Evolutionary conservation across 2,113 vertebrate species (phyloP).

Genomic region (Aegithalos caudatus): DNA sequence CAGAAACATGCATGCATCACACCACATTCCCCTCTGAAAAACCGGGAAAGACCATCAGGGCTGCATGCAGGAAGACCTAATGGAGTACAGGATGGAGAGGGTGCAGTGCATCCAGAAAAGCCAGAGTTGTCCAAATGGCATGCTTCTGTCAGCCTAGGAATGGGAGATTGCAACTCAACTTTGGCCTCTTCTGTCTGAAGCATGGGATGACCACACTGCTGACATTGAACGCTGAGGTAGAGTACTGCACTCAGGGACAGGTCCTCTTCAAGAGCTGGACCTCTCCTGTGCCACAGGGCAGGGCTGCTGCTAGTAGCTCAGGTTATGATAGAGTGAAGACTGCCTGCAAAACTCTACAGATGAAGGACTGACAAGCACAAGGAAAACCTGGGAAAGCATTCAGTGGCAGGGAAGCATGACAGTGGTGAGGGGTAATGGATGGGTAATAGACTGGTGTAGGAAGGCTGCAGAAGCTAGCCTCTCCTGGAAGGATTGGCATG

Average conservation of each 20-base stretch:
- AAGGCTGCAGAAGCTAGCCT: background rate
- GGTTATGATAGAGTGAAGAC: background rate
- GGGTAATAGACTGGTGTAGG: background rate
- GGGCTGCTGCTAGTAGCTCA: background rate
- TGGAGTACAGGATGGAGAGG: background rate
- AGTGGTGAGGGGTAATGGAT: fast-evolving
- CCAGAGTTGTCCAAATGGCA: background rate
- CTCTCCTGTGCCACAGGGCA: background rate
- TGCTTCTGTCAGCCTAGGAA: background rate
- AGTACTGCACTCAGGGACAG: background rate
- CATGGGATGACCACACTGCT: fast-evolving
- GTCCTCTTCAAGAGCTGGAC: background rate
- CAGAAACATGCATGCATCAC: fast-evolving
- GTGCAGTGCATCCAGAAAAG: background rate
- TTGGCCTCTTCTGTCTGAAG: background rate
- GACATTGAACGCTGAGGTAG: fast-evolving
- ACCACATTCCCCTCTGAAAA: background rate
- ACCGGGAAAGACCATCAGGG: background rate
- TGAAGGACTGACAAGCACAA: background rate
- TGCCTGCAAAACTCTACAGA: background rate
- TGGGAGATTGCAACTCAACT: background rate
- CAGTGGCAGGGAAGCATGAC: fast-evolving
- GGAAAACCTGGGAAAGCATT: background rate
- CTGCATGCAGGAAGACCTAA: background rate
- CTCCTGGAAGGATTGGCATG: background rate